Conservation (phyloP, 2,888 invertebrate species). For the Trypoxylon attenuatum region DNA sequence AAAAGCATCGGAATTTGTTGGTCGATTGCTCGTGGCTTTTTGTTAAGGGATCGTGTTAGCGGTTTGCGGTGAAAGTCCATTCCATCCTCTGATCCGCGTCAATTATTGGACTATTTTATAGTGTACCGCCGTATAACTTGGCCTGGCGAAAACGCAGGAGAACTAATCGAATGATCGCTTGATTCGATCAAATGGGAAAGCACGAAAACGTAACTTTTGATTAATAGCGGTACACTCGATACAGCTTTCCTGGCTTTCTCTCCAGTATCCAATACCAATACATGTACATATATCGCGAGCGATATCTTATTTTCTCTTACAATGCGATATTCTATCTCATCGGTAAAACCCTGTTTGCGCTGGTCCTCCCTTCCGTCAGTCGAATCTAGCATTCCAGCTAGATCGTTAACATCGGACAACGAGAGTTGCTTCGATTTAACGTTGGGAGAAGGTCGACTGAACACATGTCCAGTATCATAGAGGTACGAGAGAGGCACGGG, state of each 20-base stretch:
- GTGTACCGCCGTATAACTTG: not conserved
- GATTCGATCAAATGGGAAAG: not conserved
- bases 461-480: not conserved
- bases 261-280: too few species aligned
- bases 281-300: too few species aligned
- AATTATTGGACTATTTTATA: not conserved
- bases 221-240: not conserved
- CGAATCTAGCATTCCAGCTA: too few species aligned
- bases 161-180: not conserved
- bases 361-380: too few species aligned
- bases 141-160: not conserved
- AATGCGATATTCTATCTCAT: too few species aligned
- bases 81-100: not conserved
- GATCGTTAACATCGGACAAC: too few species aligned
- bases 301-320: too few species aligned
- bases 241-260: not conserved
- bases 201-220: not conserved
- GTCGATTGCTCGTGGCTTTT: not conserved
- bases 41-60: not conserved
- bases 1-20: not conserved
- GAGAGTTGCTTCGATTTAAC: too few species aligned
- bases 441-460: not conserved
- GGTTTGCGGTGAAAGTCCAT: not conserved
- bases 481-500: constrained; percentile 18
- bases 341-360: too few species aligned